Percentiles rank a stretch among this genome's conserved stretches.
Evolutionary conservation across 2,113 vertebrate species (phyloP).

Genomic region (Epinephelus lanceolatus): DNA sequence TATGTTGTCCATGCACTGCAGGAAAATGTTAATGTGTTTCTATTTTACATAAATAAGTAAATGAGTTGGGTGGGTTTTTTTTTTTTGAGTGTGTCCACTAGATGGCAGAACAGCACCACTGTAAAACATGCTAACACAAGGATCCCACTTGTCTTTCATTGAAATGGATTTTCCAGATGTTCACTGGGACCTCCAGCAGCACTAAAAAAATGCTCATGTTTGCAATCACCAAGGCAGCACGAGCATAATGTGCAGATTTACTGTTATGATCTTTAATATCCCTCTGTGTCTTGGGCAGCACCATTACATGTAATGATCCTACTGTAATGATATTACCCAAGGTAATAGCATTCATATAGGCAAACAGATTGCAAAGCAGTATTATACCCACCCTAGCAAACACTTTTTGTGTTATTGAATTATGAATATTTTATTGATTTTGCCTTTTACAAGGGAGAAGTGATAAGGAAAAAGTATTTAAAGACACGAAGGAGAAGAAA

Average conservation of each 20-base stretch:
- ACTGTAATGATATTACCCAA: neutral
- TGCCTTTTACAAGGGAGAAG: neutral
- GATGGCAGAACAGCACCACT: slow-evolving; percentile 42
- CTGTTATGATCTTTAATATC: slow-evolving; percentile 29
- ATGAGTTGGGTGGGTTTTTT: neutral
- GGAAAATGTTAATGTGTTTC: neutral
- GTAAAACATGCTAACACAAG: neutral
- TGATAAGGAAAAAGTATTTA: neutral
- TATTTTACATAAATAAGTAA: neutral
- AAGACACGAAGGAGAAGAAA: neutral
- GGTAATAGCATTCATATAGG: slow-evolving; percentile 15
- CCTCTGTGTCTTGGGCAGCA: slow-evolving; percentile 8
- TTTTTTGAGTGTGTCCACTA: slow-evolving; percentile 47
- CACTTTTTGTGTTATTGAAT: neutral
- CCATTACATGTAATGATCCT: neutral
- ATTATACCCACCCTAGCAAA: neutral
- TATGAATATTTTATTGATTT: neutral
- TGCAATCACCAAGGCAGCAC: slow-evolving; percentile 15
- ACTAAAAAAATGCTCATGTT: neutral
- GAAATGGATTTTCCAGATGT: slow-evolving; percentile 20
- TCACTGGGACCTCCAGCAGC: neutral
- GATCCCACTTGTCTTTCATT: neutral
- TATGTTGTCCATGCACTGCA: neutral
- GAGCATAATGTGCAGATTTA: slow-evolving; percentile 14
- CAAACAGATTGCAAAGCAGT: neutral